phyloP scores from a whole-genome alignment of 2,888 invertebrate genomes.

The Hypercompe scribonia region DNA sequence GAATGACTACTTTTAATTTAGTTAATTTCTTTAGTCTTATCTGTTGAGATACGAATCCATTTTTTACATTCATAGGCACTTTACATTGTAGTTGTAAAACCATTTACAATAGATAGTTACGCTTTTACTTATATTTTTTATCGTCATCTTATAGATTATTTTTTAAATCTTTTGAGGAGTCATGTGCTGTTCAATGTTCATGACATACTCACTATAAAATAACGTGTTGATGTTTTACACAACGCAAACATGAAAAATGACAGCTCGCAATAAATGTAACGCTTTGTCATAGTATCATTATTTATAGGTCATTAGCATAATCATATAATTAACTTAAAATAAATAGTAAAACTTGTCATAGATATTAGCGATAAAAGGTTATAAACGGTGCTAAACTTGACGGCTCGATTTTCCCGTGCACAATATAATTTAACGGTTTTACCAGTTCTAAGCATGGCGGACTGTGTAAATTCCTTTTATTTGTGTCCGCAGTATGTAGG shows the following conservation, averaged over 20 bases:
- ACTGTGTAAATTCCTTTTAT: constrained; percentile 77
- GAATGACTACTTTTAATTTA: constrained; percentile 25
- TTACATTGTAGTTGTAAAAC: constrained; percentile 32
- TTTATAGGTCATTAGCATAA: constrained; percentile 41
- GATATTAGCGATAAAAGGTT: constrained; percentile 32
- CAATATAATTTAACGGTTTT: constrained; percentile 75
- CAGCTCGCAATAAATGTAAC: constrained; percentile 26
- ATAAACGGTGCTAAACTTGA: constrained; percentile 52
- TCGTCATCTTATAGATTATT: constrained; percentile 33
- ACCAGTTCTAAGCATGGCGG: constrained; percentile 67
- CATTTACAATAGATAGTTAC: constrained; percentile 38
- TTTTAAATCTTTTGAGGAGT: constrained; percentile 18
- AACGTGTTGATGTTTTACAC: constrained; percentile 31
- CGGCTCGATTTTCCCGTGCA: constrained; percentile 57
- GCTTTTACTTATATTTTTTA: constrained; percentile 38
- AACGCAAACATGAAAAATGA: constrained; percentile 25
- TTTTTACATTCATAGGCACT: constrained; percentile 29
- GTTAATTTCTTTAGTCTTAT: constrained; percentile 36
- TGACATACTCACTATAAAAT: constrained; percentile 36
- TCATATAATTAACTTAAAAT: constrained; percentile 37
- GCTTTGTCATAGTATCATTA: constrained; percentile 28
- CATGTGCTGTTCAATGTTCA: constrained; percentile 29
- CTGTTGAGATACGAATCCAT: constrained; percentile 27
- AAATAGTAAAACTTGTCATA: constrained; percentile 31
- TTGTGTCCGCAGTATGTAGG: constrained; percentile 77